Evolutionary conservation across 2,797 vertebrate genomes (phyloP).

Genomic region (Notolabrus celidotus): DNA sequence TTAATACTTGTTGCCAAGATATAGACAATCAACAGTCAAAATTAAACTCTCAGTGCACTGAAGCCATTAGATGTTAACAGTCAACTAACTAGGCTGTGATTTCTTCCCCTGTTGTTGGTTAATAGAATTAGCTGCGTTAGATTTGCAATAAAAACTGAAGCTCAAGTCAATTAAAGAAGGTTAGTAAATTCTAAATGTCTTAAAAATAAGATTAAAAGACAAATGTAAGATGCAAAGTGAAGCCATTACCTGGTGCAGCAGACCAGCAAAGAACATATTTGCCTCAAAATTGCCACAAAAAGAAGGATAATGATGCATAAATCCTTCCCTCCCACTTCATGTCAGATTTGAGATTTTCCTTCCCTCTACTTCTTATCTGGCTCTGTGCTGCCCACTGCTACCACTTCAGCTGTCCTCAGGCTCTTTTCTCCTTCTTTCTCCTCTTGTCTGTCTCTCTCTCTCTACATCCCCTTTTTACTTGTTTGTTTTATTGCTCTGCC

Average conservation of each 20-base stretch:
- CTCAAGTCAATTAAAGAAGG: too few relatives aligned
- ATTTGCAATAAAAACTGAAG: too few relatives aligned
- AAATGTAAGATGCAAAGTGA: too few relatives aligned
- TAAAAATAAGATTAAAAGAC: too few relatives aligned
- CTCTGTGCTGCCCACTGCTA: slow-evolving; percentile 57
- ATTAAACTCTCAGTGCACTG: too few relatives aligned
- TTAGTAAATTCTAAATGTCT: too few relatives aligned
- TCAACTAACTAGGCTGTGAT: too few relatives aligned
- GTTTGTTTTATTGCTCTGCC: slow-evolving; percentile 61
- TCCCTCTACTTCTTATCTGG: slow-evolving; percentile 40
- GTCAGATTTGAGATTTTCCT: slow-evolving; percentile 27
- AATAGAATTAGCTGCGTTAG: too few relatives aligned
- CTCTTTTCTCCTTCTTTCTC: slow-evolving; percentile 59
- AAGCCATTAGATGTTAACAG: too few relatives aligned
- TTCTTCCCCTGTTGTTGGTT: too few relatives aligned
- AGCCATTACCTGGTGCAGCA: slow-evolving; percentile 30
- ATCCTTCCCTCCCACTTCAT: slow-evolving; percentile 35
- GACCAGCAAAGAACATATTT: slow-evolving; percentile 25
- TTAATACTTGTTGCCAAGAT: too few relatives aligned
- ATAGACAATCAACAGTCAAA: too few relatives aligned
- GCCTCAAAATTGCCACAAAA: slow-evolving; percentile 3
- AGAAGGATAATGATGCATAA: slow-evolving; percentile 38
- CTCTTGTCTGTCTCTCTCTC: slow-evolving; percentile 35
- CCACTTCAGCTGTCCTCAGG: slow-evolving; percentile 61
- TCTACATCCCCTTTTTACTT: slow-evolving; percentile 48